Conservation (phyloP, 2,888 invertebrate genomes). For the Tiphia femorata region DNA sequence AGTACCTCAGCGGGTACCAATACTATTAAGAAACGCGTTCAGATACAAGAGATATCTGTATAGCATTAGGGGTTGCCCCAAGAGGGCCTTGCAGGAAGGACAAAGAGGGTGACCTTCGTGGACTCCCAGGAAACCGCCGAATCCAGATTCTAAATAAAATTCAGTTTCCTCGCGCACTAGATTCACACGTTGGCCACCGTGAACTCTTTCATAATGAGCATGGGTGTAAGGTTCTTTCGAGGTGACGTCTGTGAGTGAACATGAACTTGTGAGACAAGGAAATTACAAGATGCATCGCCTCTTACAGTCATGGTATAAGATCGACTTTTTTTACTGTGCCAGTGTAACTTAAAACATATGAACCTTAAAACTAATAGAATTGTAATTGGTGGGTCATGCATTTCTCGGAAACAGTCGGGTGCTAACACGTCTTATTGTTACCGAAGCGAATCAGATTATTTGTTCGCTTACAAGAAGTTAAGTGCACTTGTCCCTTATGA, state of each 20-base stretch:
- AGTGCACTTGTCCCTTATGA: neutral
- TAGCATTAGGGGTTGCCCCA: constrained; percentile 72
- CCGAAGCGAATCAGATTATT: too few species aligned
- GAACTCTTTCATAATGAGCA: too few species aligned
- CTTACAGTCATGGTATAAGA: neutral
- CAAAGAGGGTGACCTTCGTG: constrained; percentile 65
- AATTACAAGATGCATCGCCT: neutral
- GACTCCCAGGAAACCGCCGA: constrained; percentile 52
- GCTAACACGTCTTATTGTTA: too few species aligned
- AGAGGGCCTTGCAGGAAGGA: constrained; percentile 58
- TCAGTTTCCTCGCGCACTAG: too few species aligned
- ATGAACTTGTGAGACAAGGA: too few species aligned
- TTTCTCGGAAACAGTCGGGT: neutral
- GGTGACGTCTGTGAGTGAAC: too few species aligned
- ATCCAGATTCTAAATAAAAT: constrained; percentile 54
- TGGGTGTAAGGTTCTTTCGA: too few species aligned
- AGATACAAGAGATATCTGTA: constrained; percentile 86
- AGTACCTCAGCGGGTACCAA: constrained; percentile 59
- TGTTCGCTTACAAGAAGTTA: neutral
- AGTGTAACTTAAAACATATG: neutral
- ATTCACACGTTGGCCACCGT: too few species aligned
- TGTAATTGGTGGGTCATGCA: neutral
- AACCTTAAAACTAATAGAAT: neutral
- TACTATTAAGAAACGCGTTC: constrained; percentile 82
- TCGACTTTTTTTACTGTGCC: neutral